Base-by-base conservation (phyloP, 1,140 invertebrate species). In the Scaptomyza graminum region DNA sequence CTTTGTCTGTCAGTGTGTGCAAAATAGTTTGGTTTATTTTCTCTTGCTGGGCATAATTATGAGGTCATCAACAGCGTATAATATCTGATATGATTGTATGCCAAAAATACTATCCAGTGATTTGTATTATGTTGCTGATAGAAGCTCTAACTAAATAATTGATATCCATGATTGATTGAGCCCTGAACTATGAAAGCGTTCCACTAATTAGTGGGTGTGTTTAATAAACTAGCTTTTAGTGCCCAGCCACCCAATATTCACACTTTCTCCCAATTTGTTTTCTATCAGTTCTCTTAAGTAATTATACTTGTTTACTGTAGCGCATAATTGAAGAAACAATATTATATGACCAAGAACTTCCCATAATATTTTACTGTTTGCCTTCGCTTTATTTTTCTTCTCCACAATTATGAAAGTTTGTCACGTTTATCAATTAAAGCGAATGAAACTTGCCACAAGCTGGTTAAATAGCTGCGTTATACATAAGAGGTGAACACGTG, bases 341-440 rank as follows among this genome's bases (percentile, higher is more conserved):
- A 67, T 70, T 74, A 66, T 52, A 59, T 62, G 44, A 15, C 18
- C 63, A 54, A 37, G 51, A 37, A 37, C 51, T 31, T 54, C 3
- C n/a, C 11, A 43, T 37, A 34, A 34, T 51, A 51, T 50, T 22
- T 50, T 11, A 11, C 13, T 67, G 59, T 59, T 63, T 63, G 37
- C 44, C 49, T 69, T 54, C 31, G 49, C 37, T 55, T 44, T 41
- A 15, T 37, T 64, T 9, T 52, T 28, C 22, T 15, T 5, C 16
- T 13, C 13, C 31, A 34, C 54, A 81, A 81, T 87, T 85, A 85
- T 85, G 77, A 77, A 85, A 85, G 78, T 85, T 76, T 82, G 78
- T 82, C 82, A 85, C 82, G 82, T 87, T 85, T 81, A 85, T 80
- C 64, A 73, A 73, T 64, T 73, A 63, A 62, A 52, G 44, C 28